Conservation (phyloP, 2,113 vertebrate genomes). For the Megaceryle maxima region DNA sequence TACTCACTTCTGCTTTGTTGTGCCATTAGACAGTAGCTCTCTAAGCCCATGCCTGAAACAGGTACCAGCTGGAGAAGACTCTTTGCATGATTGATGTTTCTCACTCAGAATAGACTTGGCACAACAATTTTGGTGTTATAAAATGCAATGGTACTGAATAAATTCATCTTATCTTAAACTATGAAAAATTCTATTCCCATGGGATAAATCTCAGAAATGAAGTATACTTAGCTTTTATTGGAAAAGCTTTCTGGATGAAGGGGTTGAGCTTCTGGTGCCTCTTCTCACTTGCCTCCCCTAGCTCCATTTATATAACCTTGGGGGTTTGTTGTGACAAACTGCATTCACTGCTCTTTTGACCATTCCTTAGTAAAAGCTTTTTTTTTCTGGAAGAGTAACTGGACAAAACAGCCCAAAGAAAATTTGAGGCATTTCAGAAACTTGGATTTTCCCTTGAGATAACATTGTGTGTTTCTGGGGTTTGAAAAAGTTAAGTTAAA, state of each 20-base stretch:
- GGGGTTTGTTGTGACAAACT: neutral
- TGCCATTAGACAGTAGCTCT: neutral
- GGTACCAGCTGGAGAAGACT: neutral
- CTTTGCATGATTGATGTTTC: neutral
- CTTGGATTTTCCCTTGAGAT: neutral
- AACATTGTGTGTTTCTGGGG: neutral
- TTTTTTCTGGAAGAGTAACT: neutral
- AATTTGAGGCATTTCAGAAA: neutral
- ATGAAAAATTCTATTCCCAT: neutral
- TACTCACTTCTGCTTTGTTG: neutral
- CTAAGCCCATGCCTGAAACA: neutral
- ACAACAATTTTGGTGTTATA: neutral
- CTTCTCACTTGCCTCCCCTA: neutral
- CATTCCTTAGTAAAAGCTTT: neutral
- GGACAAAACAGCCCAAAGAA: neutral
- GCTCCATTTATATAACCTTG: neutral
- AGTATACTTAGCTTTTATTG: neutral
- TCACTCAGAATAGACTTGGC: neutral
- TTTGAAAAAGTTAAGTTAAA: neutral
- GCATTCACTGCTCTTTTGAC: neutral
- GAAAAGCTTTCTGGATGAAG: neutral
- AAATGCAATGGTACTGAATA: neutral
- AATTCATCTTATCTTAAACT: neutral
- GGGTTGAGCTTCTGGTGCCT: neutral
- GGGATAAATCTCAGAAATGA: neutral